Evolutionary conservation across 1,140 invertebrate genomes (phyloP), one percentile per base, ranked within the genome.

Genomic region (Drosophila ohnishii): DNA sequence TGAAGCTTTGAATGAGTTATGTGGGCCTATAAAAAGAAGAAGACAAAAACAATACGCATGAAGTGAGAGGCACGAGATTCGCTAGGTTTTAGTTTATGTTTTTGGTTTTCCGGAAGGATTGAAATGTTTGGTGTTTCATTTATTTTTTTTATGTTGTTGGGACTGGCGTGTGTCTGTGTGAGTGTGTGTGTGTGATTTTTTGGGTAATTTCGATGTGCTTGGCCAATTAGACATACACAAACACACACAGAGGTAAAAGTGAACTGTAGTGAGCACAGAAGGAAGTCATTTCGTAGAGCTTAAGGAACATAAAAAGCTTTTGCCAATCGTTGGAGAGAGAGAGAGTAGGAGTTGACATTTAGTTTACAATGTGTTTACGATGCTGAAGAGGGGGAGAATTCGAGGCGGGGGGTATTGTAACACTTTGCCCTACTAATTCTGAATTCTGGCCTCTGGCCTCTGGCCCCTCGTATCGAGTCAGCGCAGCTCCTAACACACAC

Each of bases 161-260:
- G 63, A 55, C 42, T 66, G 42, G 45, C 60, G 32, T 67, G 13
- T 22, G 42, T 66, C 53, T 66, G 40, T 64, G 65, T 57, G 35
- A 48, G 25, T 48, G 25, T 48, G 25, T 32, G 22, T 25, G 19
- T 40, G 14, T 25, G 10, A 2, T 47, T 35, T 40, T 48, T 56
- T 30, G 59, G 74, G 55, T 74, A 75, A 64, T 83, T 66, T 78
- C 42, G 35, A 56, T 75, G 80, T 83, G 80, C 80, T 60, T 44
- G 61, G 74, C 75, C 80, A 83, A 83, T 84, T 67, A 79, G 75
- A 82, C 80, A 83, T 73, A 73, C 67, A 73, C 75, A 79, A 75
- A 83, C 75, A 82, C 70, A 82, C 75, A 84, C 50, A 71, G 67
- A 71, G 69, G 34, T 71, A 50, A 71, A 71, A 71, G 69, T 71